phyloP scores from a whole-genome alignment of 2,888 invertebrate genomes.

The Tiphia femorata region DNA sequence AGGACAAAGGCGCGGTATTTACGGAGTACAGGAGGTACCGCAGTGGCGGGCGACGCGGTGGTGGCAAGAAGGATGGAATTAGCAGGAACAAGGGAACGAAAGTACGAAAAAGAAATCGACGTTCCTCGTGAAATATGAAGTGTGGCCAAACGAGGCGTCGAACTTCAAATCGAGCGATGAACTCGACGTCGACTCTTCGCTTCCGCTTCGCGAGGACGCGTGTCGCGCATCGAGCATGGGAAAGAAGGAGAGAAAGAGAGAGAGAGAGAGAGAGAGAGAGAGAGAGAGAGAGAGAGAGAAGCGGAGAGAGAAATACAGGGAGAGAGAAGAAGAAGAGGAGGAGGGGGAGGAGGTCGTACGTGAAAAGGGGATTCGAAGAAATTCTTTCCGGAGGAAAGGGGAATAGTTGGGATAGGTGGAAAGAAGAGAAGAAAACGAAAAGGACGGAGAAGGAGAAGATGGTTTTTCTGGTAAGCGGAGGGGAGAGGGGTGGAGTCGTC shows the following conservation, averaged over 20 bases:
- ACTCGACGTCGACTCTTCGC: too few relatives aligned
- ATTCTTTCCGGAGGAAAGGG: not conserved
- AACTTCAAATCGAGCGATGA: too few relatives aligned
- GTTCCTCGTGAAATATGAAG: too few relatives aligned
- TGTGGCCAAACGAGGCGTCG: too few relatives aligned
- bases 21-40: too few relatives aligned
- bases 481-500: not conserved
- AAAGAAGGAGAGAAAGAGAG: conserved; percentile 8
- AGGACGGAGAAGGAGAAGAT: not conserved
- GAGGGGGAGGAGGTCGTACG: not conserved
- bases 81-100: too few relatives aligned
- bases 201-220: too few relatives aligned
- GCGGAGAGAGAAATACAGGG: conserved; percentile 21
- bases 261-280: not conserved
- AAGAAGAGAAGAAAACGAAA: not conserved
- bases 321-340: not conserved
- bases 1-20: not conserved
- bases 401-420: not conserved
- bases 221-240: too few relatives aligned
- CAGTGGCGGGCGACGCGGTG: too few relatives aligned
- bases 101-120: too few relatives aligned
- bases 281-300: not conserved
- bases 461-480: not conserved
- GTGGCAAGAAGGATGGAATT: too few relatives aligned
- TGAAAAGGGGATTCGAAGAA: too few relatives aligned